Evolutionary conservation across 2,888 invertebrate genomes (phyloP).

Genomic region (Tenthredo livida): DNA sequence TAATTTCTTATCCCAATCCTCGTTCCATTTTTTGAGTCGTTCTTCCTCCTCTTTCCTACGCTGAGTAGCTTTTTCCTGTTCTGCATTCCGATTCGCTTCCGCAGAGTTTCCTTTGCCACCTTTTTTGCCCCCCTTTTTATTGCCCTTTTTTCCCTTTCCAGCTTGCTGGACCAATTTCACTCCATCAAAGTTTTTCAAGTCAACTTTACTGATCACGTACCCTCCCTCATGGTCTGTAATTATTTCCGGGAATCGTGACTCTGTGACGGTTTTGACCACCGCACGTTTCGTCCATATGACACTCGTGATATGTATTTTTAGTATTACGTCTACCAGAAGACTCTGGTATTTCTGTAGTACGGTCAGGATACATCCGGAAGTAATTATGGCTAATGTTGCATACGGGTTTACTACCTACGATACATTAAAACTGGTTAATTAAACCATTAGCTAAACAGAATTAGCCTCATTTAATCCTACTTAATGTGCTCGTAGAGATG

Average conservation of each 20-base stretch:
- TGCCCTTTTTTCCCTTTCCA: conserved; percentile 21
- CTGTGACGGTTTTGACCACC: not conserved
- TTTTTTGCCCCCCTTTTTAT: conserved; percentile 42
- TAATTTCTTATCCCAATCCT: conserved; percentile 61
- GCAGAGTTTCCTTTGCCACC: conserved; percentile 27
- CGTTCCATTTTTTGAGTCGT: conserved; percentile 61
- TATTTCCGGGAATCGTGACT: conserved; percentile 54
- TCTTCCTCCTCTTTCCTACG: conserved; percentile 56
- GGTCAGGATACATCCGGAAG: conserved; percentile 36
- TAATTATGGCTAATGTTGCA: conserved; percentile 28
- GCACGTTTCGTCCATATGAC: not conserved
- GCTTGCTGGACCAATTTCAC: conserved; percentile 11
- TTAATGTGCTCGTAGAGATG: conserved; percentile 8
- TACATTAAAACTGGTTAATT: conserved; percentile 31
- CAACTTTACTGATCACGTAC: conserved; percentile 14
- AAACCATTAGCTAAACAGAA: conserved; percentile 39
- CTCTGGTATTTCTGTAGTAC: conserved; percentile 19
- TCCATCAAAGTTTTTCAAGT: conserved; percentile 29
- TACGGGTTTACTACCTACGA: conserved; percentile 33
- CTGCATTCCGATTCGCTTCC: not conserved
- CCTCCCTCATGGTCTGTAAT: conserved; percentile 44
- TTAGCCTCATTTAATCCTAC: conserved; percentile 20
- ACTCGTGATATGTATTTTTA: conserved; percentile 33
- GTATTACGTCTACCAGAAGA: conserved; percentile 14
- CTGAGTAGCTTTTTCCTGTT: conserved; percentile 2